Evolutionary conservation across 2,797 vertebrate genomes (phyloP).

Genomic region (Chelidonichthys spinosus): DNA sequence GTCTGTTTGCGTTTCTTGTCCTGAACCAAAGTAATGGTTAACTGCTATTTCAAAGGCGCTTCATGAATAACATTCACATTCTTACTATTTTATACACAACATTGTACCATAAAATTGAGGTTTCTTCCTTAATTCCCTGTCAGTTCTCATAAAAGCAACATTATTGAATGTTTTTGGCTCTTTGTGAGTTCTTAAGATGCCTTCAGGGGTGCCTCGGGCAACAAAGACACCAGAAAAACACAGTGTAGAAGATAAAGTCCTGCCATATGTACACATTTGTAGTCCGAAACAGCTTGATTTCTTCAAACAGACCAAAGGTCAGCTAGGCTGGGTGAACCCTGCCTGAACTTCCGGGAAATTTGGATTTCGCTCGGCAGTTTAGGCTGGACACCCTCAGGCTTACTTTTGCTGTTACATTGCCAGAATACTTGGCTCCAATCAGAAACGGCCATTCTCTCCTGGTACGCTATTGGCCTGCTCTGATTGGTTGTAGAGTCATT

Average conservation of each 20-base stretch:
- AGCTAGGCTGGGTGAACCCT: too few relatives aligned
- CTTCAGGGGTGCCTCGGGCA: background rate
- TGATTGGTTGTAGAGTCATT: too few relatives aligned
- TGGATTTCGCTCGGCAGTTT: too few relatives aligned
- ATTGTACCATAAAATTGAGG: background rate
- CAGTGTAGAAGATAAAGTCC: background rate
- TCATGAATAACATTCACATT: background rate
- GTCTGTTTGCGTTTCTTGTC: background rate
- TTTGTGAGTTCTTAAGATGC: background rate
- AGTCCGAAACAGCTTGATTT: slow-evolving; percentile 11
- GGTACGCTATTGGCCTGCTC: too few relatives aligned
- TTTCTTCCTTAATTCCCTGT: background rate
- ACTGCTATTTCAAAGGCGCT: background rate
- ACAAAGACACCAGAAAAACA: background rate
- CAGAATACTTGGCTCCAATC: too few relatives aligned
- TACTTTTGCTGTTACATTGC: too few relatives aligned
- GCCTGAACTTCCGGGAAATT: too few relatives aligned
- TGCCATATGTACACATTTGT: background rate
- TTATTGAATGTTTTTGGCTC: background rate
- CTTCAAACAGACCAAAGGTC: slow-evolving; percentile 56
- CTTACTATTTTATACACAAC: background rate
- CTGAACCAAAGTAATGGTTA: background rate
- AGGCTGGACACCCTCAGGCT: too few relatives aligned
- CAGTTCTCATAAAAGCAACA: background rate
- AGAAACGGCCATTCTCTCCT: too few relatives aligned